Conservation (phyloP, 2,888 invertebrate genomes). For the Pantelozetes paolii region DNA sequence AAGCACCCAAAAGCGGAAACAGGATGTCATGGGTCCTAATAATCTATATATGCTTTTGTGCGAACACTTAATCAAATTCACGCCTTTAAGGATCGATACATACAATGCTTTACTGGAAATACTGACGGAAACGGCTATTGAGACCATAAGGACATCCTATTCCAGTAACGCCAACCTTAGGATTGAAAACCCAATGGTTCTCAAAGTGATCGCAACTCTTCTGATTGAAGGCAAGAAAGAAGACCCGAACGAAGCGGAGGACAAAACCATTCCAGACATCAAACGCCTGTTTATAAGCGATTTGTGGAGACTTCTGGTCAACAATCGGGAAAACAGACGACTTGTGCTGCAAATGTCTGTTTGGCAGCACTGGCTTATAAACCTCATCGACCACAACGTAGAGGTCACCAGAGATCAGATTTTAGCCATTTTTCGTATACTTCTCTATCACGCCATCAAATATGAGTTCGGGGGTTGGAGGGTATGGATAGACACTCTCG, state of each 20-base stretch:
- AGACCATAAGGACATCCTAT: conserved; percentile 34
- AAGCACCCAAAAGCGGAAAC: conserved; percentile 97
- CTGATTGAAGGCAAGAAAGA: conserved; percentile 82
- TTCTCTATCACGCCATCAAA: conserved; percentile 97
- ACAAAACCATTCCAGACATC: conserved; percentile 50
- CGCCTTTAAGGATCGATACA: conserved; percentile 82
- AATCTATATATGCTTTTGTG: conserved; percentile 95
- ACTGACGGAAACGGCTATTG: conserved; percentile 43
- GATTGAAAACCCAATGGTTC: conserved; percentile 69
- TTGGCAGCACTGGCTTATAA: conserved; percentile 98
- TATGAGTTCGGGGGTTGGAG: conserved; percentile 99
- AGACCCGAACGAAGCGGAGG: conserved; percentile 4
- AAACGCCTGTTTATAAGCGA: conserved; percentile 88
- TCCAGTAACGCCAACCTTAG: conserved; percentile 34
- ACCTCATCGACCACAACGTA: conserved; percentile 59
- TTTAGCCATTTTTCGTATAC: conserved; percentile 92
- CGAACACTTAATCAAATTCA: conserved; percentile 83
- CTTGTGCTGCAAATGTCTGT: conserved; percentile 96
- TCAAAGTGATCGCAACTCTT: conserved; percentile 96
- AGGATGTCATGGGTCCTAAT: conserved; percentile 97
- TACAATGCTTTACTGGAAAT: conserved; percentile 97
- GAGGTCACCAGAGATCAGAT: conserved; percentile 98
- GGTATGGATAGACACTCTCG: conserved; percentile 98
- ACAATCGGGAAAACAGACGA: conserved; percentile 85
- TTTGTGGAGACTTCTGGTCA: conserved; percentile 95